Evolutionary conservation across 2,888 invertebrate species (phyloP).

Genomic region (Isotomurus palustris): DNA sequence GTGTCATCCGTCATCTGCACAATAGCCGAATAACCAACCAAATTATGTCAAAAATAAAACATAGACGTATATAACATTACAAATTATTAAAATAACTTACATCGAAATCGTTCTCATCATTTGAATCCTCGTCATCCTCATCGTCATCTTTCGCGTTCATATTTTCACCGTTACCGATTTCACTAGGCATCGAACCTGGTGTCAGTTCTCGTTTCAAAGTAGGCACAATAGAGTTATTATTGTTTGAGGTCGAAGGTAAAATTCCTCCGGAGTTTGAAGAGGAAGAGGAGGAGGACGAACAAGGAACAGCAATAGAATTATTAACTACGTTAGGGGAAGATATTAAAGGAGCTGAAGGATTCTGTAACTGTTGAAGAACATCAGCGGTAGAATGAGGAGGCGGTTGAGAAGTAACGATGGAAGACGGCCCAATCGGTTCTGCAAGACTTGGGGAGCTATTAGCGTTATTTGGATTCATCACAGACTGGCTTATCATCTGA

Average conservation of each 20-base stretch:
- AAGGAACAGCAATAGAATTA: neutral
- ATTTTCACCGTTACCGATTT: no score
- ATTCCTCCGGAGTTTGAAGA: slow-evolving; percentile 8
- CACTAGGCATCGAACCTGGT: no score
- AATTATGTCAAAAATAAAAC: neutral
- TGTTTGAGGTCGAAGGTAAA: neutral
- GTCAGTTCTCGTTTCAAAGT: neutral
- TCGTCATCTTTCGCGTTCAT: slow-evolving; percentile 15
- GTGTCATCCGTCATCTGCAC: slow-evolving; percentile 17
- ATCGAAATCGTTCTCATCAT: slow-evolving; percentile 44
- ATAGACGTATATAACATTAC: neutral
- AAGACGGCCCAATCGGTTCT: no score
- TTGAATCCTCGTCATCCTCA: slow-evolving; percentile 39
- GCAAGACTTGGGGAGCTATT: slow-evolving; percentile 11
- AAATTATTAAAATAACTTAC: slow-evolving; percentile 16
- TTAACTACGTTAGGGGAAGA: no score
- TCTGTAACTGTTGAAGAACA: neutral
- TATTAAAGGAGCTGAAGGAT: no score
- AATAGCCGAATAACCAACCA: slow-evolving; percentile 4
- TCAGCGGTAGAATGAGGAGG: no score
- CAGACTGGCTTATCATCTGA: slow-evolving; percentile 19
- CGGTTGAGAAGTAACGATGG: no score
- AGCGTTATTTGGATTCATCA: slow-evolving; percentile 15
- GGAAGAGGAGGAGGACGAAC: neutral
- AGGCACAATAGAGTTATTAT: neutral